Evolutionary conservation across 2,113 vertebrate genomes (phyloP), one percentile per base, ranked within the genome.

Genomic region (Antechinus stuartii): DNA sequence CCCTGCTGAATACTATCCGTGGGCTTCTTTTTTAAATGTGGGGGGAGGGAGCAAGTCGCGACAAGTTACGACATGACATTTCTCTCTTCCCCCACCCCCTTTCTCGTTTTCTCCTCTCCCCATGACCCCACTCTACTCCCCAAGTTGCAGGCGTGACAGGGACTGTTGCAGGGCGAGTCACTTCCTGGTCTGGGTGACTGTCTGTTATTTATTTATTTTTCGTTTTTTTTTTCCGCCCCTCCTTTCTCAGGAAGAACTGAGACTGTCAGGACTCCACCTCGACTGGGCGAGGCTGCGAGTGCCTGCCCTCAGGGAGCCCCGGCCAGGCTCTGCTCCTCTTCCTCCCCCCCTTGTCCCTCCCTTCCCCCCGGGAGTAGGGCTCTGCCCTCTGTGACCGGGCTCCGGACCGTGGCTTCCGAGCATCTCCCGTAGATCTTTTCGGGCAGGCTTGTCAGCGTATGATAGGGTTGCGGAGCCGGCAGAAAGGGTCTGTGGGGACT

Each of bases 211-310:
- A 84, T 84, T 84, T 84, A 76, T 42, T 84, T 26, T 25, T 12
- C 68, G 42, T 42, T 42, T 42, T n/a, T 97, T 97, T 96, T 94
- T 90, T 94, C 96, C 90, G 96, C 97, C 93, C 96, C 96, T 97
- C 98, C 97, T 97, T 97, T 95, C 93, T 95, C 96, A 94, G 97
- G 98, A 98, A 98, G 97, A 94, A 97, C 93, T 96, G 91, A 95
- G 95, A 94, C 95, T 97, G 96, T 97, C 97, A 92, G 25, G 92
- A 94, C 92, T 97, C 24, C 47, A 96, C 19, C 50, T 47, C 57
- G n/a, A 50, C 90, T 0, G 94, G 94, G 94, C 91, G 90, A 95
- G 93, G 94, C 94, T n/a, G 12, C 1, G 61, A 16, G 35, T n/a
- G 35, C 61, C 61, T n/a, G 30, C 61, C 35, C 61, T n/a, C 27